Evolutionary conservation across 2,888 invertebrate species (phyloP), one percentile per base, ranked within the genome.

Genomic region (Pseudeuparius sepicola): DNA sequence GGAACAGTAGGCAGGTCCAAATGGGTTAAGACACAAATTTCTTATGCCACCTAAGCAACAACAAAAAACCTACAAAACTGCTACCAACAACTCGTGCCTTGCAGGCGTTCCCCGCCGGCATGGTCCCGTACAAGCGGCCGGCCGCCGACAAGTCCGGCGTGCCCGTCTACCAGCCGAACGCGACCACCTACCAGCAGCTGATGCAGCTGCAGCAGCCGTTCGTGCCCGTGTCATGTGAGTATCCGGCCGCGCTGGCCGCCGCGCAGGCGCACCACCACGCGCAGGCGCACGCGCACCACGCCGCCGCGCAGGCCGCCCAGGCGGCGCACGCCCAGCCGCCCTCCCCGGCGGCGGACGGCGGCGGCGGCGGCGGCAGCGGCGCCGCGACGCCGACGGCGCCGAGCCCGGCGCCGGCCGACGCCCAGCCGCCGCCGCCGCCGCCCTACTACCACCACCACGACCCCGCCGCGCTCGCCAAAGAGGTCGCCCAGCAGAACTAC

Each of bases 221-320:
- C 75, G 89, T 90, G 80, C 89, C 90, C 79, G 89, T 90, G 74
- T 89, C 92, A 85, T 92, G 90, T 92, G 90, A 93, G 90, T 89
- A 85, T 82, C 75, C 77, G 71, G 73, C 73, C 70, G 73, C 77
- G 67, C 73, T 75, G 65, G 71, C 73, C 61, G 50, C 52, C 44
- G 50, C 52, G 35, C 65, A 49, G 40, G 25, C 31, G 24, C 32
- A 4, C 15, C 24, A 20, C 36, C 45, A 40, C 34, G 42, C 36
- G 42, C 43, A 41, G 41, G 42, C 41, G 41, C 34, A 42, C 47
- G 41, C 47, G 46, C 34, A 46, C 48, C 34, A 45, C 48, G 49
- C 61, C 66, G 40, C 37, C 11, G 27, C 39, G 26, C 36, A 18
- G 10, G 29, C 25, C 27, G 31, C 27, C 16, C 31, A 36, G 20